Percentiles rank a stretch among this genome's conserved stretches.
These are phyloP conservation scores for Imbricaverruca yamaguchii DNA, from an alignment of 2,888 invertebrate species.

Conservation along the genomic window DNA sequence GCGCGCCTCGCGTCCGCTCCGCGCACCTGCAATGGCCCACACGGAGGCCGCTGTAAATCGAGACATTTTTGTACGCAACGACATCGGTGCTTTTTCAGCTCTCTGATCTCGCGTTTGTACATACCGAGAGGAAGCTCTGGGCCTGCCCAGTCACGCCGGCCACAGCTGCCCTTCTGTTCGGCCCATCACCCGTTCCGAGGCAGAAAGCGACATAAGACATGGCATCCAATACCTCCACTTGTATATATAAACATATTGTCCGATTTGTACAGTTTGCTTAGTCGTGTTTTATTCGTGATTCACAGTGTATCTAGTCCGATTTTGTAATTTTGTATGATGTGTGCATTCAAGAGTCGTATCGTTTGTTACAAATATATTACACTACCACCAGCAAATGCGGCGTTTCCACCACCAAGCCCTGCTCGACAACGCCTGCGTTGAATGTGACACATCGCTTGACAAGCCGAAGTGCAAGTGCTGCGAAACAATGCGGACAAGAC, in stretches of 20 bases:
- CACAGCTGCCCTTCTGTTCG: no score
- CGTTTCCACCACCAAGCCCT: no score
- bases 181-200: background rate
- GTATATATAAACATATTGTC: background rate
- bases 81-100: background rate
- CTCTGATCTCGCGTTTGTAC: constrained; percentile 6
- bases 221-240: constrained; percentile 9
- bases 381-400: background rate
- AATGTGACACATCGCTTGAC: no score
- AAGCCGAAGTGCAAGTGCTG: no score
- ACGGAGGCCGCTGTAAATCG: background rate
- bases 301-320: constrained; percentile 19
- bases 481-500: no score
- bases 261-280: background rate
- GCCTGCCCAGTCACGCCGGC: background rate
- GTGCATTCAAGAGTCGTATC: constrained; percentile 21
- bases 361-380: constrained; percentile 21
- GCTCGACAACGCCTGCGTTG: no score
- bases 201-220: constrained; percentile 16
- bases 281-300: constrained; percentile 16
- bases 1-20: background rate
- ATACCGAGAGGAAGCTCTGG: background rate
- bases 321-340: constrained; percentile 20
- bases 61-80: constrained; percentile 11
- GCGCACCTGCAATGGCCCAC: background rate